Evolutionary conservation across 2,113 vertebrate species (phyloP).

Genomic region (Hystrix cristata): DNA sequence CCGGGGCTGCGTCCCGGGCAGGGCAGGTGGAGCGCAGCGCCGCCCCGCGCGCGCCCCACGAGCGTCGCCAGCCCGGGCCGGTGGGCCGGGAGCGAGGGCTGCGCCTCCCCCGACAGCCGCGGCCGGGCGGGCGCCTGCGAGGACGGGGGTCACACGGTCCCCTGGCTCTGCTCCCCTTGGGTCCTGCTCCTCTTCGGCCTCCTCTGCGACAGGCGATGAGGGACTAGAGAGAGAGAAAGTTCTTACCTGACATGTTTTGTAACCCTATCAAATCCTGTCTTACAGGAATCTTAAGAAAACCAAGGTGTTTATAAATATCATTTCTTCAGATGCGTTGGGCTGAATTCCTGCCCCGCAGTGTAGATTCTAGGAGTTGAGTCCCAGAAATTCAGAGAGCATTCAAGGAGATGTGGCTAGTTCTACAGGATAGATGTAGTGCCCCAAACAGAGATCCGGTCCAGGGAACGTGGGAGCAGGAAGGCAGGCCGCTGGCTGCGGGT

Average conservation of each 20-base stretch:
- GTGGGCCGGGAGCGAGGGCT: slow-evolving; percentile 82
- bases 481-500: slow-evolving; percentile 84
- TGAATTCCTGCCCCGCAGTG: slow-evolving; percentile 76
- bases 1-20: slow-evolving; percentile 81
- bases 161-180: slow-evolving; percentile 78
- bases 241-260: slow-evolving; percentile 87
- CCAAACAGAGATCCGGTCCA: slow-evolving; percentile 78
- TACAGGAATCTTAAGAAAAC: background rate
- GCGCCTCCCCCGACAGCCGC: slow-evolving; percentile 82
- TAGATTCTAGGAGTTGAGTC: slow-evolving; percentile 76
- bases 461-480: slow-evolving; percentile 75
- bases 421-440: slow-evolving; percentile 67
- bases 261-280: slow-evolving; percentile 81
- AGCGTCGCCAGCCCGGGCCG: slow-evolving; percentile 75
- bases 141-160: slow-evolving; percentile 79
- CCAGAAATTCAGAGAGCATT: slow-evolving; percentile 68
- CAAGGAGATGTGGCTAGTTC: background rate
- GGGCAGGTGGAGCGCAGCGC: slow-evolving; percentile 81
- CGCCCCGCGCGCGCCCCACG: slow-evolving; percentile 74
- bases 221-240: slow-evolving; percentile 87
- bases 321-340: slow-evolving; percentile 79
- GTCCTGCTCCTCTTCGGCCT: slow-evolving; percentile 76
- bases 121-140: slow-evolving; percentile 73
- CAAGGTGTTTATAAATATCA: slow-evolving; percentile 73
- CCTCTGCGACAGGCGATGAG: slow-evolving; percentile 80